A percentile compares a stretch with the other conserved stretches of the same genome.
Evolutionary conservation across 2,888 invertebrate species (phyloP).

Genomic region (Dryobotodes eremita): DNA sequence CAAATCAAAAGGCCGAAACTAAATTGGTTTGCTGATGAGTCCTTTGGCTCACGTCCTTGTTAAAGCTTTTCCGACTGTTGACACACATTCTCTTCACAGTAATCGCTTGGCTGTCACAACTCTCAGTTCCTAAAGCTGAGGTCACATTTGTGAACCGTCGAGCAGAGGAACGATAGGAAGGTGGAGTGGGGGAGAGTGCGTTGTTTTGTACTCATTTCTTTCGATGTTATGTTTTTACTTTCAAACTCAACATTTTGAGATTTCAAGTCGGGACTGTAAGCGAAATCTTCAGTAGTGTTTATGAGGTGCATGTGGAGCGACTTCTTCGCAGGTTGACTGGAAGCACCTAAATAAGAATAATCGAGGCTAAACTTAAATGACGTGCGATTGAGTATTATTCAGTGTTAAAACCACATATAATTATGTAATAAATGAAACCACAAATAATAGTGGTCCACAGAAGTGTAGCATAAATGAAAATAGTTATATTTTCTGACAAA

Average conservation of each 20-base stretch:
- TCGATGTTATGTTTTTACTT: background rate
- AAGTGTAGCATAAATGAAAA: too few relatives aligned
- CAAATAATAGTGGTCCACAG: too few relatives aligned
- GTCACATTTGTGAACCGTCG: constrained; percentile 45
- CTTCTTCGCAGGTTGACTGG: too few relatives aligned
- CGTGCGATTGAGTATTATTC: background rate
- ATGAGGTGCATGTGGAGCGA: background rate
- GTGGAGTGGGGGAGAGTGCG: background rate
- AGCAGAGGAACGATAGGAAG: background rate
- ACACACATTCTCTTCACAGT: constrained; percentile 73
- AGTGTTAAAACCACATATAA: too few relatives aligned
- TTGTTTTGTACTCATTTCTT: constrained; percentile 2
- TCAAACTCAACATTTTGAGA: background rate
- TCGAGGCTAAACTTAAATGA: background rate
- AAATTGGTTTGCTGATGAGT: constrained; percentile 69
- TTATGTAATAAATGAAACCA: too few relatives aligned
- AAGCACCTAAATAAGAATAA: background rate
- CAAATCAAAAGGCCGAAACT: constrained; percentile 64
- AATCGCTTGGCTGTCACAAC: constrained; percentile 69
- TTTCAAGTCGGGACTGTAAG: background rate
- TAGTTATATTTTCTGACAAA: too few relatives aligned
- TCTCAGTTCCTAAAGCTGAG: constrained; percentile 61
- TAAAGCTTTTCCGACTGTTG: constrained; percentile 70
- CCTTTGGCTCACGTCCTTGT: constrained; percentile 66
- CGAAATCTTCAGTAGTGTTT: background rate